Conservation (phyloP, 2,113 vertebrate genomes). For the Motacilla tschutschensis region DNA sequence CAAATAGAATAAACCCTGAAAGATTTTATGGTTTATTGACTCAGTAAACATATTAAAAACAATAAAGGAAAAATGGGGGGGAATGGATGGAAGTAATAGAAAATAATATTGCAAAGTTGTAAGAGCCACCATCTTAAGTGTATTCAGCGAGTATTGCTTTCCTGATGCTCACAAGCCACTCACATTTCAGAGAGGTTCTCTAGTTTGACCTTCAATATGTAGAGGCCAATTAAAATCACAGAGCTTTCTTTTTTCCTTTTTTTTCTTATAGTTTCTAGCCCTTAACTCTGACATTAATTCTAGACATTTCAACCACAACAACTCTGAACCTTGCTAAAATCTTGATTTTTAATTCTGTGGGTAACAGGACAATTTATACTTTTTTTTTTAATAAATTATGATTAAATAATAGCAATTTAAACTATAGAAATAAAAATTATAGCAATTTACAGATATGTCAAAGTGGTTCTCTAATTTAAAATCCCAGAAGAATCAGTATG, state of each 20-base stretch:
- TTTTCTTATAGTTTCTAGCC: not conserved
- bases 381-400: not conserved
- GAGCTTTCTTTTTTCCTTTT: rapidly evolving
- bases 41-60: not conserved
- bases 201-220: not conserved
- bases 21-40: not conserved
- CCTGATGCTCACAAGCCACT: not conserved
- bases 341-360: not conserved
- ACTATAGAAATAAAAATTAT: not conserved
- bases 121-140: not conserved
- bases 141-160: not conserved
- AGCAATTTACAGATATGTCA: not conserved
- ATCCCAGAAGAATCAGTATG: not conserved
- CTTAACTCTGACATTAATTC: not conserved
- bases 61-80: not conserved
- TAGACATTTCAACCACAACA: not conserved
- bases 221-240: not conserved
- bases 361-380: not conserved
- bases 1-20: not conserved
- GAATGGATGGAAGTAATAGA: not conserved
- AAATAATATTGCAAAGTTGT: not conserved
- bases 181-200: not conserved
- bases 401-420: not conserved
- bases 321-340: not conserved
- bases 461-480: not conserved